phyloP scores from a whole-genome alignment of 2,113 vertebrate species.

The Eurypyga helias region DNA sequence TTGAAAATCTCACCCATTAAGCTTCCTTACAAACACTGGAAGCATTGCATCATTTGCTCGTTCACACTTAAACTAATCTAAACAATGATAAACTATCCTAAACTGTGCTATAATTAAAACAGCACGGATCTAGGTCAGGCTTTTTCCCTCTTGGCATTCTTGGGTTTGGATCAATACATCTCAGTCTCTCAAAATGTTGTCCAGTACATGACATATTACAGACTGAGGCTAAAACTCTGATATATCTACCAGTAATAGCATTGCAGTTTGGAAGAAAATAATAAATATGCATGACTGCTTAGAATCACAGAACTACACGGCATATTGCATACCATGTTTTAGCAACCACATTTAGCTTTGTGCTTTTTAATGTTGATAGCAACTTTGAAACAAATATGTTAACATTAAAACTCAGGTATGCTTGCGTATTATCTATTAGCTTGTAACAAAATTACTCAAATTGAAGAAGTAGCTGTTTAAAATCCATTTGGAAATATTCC shows the following conservation, averaged over 20 bases:
- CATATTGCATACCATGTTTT: conserved; percentile 51
- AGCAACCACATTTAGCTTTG: conserved; percentile 71
- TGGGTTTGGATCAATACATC: conserved; percentile 28
- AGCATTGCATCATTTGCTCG: background rate
- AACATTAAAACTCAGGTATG: conserved; percentile 72
- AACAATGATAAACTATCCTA: conserved; percentile 20
- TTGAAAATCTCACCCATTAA: background rate
- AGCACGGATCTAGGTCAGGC: background rate
- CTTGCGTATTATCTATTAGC: conserved; percentile 55
- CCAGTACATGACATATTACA: conserved; percentile 22
- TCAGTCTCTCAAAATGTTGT: conserved; percentile 22
- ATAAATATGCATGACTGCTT: conserved; percentile 62
- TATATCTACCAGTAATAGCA: background rate
- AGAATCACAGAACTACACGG: conserved; percentile 5
- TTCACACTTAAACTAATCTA: background rate
- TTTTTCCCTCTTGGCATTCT: conserved; percentile 12
- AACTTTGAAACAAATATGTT: conserved; percentile 68
- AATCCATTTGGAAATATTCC: conserved; percentile 75
- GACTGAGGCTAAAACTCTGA: conserved; percentile 3
- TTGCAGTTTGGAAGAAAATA: conserved; percentile 44
- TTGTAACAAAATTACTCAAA: conserved; percentile 74
- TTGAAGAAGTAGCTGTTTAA: conserved; percentile 76
- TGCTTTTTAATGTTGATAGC: conserved; percentile 52
- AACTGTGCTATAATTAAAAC: conserved; percentile 2
- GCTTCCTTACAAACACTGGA: background rate